Evolutionary conservation across 1,140 invertebrate genomes (phyloP).

Genomic region (Cydia fagiglandana): DNA sequence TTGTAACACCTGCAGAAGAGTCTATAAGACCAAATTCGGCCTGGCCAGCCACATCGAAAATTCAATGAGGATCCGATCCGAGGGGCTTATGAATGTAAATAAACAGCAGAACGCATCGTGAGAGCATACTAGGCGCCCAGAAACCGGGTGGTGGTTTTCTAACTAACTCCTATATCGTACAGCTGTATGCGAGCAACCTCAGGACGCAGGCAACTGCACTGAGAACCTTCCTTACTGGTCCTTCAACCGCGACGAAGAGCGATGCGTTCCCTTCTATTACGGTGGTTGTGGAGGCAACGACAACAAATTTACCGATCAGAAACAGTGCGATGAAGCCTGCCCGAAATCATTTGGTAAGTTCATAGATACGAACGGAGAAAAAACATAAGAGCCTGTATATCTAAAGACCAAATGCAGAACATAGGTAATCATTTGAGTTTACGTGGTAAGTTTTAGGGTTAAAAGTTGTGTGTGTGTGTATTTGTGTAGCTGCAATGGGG

Average conservation of each 20-base stretch:
- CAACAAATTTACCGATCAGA: constrained; percentile 87
- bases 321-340: constrained; percentile 82
- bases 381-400: too few species aligned
- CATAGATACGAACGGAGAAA: too few species aligned
- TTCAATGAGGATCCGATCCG: too few species aligned
- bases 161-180: constrained; percentile 47
- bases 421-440: background rate
- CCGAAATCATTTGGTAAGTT: constrained; percentile 37
- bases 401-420: too few species aligned
- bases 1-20: too few species aligned
- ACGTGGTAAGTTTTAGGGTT: background rate
- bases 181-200: constrained; percentile 90
- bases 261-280: constrained; percentile 96
- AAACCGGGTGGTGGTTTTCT: constrained; percentile 20
- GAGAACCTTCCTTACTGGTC: constrained; percentile 90
- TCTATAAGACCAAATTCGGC: too few species aligned
- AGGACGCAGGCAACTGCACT: constrained; percentile 89
- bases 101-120: background rate
- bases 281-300: constrained; percentile 93
- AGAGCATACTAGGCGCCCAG: background rate
- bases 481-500: background rate
- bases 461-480: background rate
- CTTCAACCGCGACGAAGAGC: constrained; percentile 90
- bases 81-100: too few species aligned
- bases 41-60: too few species aligned